Base-by-base conservation (phyloP, 2,113 vertebrate species). In the Microtus richardsoni region DNA sequence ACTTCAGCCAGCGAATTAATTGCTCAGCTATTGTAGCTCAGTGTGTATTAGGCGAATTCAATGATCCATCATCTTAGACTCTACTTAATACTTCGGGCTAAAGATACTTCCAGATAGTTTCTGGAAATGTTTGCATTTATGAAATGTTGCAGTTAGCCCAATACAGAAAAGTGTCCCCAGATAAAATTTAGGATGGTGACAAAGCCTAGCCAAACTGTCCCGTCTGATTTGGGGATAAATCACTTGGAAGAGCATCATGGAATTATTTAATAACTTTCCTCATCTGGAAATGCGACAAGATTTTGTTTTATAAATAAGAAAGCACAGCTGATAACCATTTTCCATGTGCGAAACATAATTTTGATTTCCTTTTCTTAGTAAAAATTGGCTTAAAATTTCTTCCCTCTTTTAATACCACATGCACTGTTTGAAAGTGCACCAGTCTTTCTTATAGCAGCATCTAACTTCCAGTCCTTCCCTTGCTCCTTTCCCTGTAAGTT, bases 1-100 rank as follows among this genome's bases (percentile, higher is more conserved):
- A 62, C 58, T 97, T 96, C 62, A 85, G 49, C 68, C n/a, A 90
- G 47, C 24, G 71, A 90, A 93, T 97, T 96, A 97, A 97, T 92
- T 94, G 91, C 44, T 47, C 36, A 33, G 84, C 84, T 93, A 68
- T 95, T 97, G 74, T 82, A 95, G 87, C 77, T 41, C 89, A 30
- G 39, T 91, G 96, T 95, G 89, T 88, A 88, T 96, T 74, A 88
- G 89, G 54, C 66, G 86, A 71, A 96, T 73, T 88, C 71, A 90
- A 71, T n/a, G 91, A 86, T 83, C 84, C 60, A 58, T 97, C 95
- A 74, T 90, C 60, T 90, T 78, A 90, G 90, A 41, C 71, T 96
- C 88, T 88, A 28, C 90, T 85, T 96, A 79, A 95, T 77, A 73
- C 91, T 92, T 95, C 49, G 80, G 74, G 70, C 64, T 60, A 33